These are phyloP conservation scores for Homalodisca vitripennis DNA, from an alignment of 1,140 invertebrate genomes.

Conservation along the genomic window DNA sequence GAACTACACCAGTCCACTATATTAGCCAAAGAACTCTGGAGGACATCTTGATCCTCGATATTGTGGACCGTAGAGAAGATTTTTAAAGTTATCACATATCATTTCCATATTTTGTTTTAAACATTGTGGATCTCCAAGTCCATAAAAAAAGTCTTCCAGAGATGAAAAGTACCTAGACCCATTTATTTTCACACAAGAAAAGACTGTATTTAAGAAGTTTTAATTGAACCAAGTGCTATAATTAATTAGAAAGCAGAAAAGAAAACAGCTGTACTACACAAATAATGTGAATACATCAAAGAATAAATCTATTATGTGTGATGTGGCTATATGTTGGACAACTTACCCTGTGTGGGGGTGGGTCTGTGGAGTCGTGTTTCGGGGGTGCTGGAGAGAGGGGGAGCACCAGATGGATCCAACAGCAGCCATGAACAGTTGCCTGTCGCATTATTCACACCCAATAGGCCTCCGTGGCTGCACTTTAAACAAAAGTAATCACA, in stretches of 20 bases:
- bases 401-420: neutral
- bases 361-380: neutral
- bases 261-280: neutral
- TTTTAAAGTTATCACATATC: too few species aligned
- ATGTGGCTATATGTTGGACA: neutral
- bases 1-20: too few species aligned
- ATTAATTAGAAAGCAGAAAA: neutral
- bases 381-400: neutral
- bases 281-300: neutral
- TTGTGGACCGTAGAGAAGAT: too few species aligned
- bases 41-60: too few species aligned
- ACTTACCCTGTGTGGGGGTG: neutral
- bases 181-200: neutral
- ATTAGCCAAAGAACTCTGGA: too few species aligned
- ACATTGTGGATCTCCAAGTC: too few species aligned
- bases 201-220: neutral
- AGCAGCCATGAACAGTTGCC: conserved; percentile 5
- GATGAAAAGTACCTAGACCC: neutral
- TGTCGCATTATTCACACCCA: neutral
- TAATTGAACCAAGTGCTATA: neutral
- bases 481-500: neutral
- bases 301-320: neutral
- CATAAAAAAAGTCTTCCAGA: neutral
- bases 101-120: too few species aligned
- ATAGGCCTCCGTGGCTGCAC: neutral